Base-by-base conservation (phyloP, 2,888 invertebrate genomes). In the Amiota mariae region DNA sequence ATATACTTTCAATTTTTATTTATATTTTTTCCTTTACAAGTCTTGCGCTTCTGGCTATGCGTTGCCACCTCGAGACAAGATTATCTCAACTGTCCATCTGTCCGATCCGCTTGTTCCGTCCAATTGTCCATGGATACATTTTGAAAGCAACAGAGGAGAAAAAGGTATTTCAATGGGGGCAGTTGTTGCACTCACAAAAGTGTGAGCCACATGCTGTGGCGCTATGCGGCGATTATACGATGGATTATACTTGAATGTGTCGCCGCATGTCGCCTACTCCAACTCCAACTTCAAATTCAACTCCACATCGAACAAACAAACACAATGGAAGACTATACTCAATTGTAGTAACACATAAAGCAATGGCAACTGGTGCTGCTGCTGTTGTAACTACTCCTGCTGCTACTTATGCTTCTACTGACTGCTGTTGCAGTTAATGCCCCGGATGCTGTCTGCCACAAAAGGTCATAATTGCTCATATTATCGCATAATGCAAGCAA, bases 141-240 rank as follows among this genome's bases (percentile, higher is more conserved):
- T 36, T 36, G 36, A 36, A 36, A 36, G 36, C 36, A 36, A 36
- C 36, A 36, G 36, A 36, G 6, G 36, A 36, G 36, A 36, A 36
- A 36, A 15, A 18, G 20, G 59, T 11, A 59, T 9, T 20, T 15
- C 66, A 66, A 66, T 66, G 66, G 66, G 64, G 66, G 66, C 48
- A 48, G 51, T 68, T 20, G 11, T 15, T 18, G 59, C 11, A 2
- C 8, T 51, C 24, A 48, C 12, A n/a, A 68, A 68, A 68, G 67
- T 68, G 67, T 68, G 67, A 68, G 82, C 85, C 81, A 80, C 87
- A 87, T 87, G 87, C 87, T 87, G 87, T 87, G 87, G 87, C 87
- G 87, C 87, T 87, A 84, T 85, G 80, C 78, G 75, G 79, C 79
- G 82, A 83, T 85, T 84, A 83, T 77, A 77, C 82, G 77, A 84